Conservation (phyloP, 2,888 invertebrate genomes). For the Neria commutata region DNA sequence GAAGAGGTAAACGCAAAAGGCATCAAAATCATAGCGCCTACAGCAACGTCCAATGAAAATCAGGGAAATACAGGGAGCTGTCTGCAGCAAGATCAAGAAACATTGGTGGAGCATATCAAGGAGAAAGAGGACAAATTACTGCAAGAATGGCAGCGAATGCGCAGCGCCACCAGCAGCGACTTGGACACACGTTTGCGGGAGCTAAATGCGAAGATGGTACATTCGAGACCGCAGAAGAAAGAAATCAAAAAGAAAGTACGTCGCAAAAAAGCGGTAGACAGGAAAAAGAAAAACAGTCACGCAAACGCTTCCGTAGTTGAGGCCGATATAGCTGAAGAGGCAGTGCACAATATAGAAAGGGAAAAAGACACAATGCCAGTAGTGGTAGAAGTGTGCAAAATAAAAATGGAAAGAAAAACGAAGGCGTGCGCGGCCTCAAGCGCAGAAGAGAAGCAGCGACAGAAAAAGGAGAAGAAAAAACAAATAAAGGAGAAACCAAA, state of each 20-base stretch:
- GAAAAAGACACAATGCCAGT: not conserved
- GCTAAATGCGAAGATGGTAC: slow-evolving; percentile 42
- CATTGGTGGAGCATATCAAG: not conserved
- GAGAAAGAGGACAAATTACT: slow-evolving; percentile 36
- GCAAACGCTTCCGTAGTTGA: not conserved
- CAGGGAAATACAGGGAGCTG: slow-evolving; percentile 24
- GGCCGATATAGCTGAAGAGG: not conserved
- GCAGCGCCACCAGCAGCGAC: slow-evolving; percentile 40
- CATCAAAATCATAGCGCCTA: not conserved
- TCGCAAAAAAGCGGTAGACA: slow-evolving; percentile 18
- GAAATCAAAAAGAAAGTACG: slow-evolving; percentile 29
- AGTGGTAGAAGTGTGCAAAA: not conserved
- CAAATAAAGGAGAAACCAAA: slow-evolving; percentile 10
- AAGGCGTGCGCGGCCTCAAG: no score
- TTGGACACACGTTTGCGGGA: slow-evolving; percentile 56
- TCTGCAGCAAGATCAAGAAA: not conserved
- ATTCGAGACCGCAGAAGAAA: slow-evolving; percentile 21
- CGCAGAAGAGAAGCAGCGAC: no score
- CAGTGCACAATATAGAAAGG: not conserved
- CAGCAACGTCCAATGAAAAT: slow-evolving; percentile 32
- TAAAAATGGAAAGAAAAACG: slow-evolving; percentile 12
- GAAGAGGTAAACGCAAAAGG: slow-evolving; percentile 8
- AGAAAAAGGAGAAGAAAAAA: slow-evolving; percentile 16
- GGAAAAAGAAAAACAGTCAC: slow-evolving; percentile 20
- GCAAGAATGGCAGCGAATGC: slow-evolving; percentile 48